A percentile compares a stretch with the other conserved stretches of the same genome.
Conservation (phyloP, 2,888 invertebrate genomes). For the Amblyjoppa fuscipennis region DNA sequence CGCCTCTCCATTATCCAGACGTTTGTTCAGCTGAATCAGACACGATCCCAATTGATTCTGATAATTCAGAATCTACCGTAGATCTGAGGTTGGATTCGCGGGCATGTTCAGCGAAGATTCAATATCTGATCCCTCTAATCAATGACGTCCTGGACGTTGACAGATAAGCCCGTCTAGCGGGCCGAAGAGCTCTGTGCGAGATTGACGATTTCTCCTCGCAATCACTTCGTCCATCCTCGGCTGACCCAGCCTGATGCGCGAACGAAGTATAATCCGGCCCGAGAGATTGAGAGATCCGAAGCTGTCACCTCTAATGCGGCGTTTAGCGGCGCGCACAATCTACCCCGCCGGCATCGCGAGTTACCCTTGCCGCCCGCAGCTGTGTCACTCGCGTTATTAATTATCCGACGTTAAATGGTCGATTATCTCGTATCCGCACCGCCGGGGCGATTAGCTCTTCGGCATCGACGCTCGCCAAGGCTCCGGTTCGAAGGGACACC, state of each 20-base stretch:
- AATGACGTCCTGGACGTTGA: neutral
- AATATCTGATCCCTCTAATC: neutral
- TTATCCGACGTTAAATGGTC: slow-evolving; percentile 71
- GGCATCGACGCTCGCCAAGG: slow-evolving; percentile 45
- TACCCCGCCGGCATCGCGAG: neutral
- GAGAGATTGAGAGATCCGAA: neutral
- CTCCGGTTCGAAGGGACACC: neutral
- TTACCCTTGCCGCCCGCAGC: neutral
- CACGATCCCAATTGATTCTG: too few species aligned
- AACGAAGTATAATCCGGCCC: neutral
- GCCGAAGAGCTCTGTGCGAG: neutral
- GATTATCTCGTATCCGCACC: slow-evolving; percentile 72
- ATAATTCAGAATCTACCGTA: too few species aligned
- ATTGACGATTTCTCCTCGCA: neutral
- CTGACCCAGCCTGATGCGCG: neutral
- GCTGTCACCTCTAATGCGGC: neutral
- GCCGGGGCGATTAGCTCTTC: slow-evolving; percentile 60
- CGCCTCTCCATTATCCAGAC: too few species aligned
- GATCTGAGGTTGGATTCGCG: too few species aligned
- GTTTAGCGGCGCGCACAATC: neutral
- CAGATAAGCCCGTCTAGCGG: neutral
- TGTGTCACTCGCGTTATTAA: slow-evolving; percentile 70
- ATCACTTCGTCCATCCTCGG: neutral
- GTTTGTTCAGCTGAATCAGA: too few species aligned
- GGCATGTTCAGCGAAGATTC: too few species aligned